Evolutionary conservation across 2,113 vertebrate genomes (phyloP), one percentile per base, ranked within the genome.

Genomic region (Ameiurus melas): DNA sequence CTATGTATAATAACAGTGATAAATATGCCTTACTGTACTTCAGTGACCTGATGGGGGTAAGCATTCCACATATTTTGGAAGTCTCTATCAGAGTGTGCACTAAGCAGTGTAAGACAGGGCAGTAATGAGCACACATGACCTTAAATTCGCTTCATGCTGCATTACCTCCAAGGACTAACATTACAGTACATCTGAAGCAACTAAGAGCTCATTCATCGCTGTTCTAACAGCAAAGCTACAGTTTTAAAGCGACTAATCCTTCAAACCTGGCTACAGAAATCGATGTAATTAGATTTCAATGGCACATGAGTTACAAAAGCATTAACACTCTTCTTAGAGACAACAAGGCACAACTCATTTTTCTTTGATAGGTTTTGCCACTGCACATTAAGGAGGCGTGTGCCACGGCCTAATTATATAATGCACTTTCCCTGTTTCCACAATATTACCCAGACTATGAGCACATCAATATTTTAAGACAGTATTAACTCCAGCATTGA

Each of bases 401-500:
- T 14, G 3, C 33, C 47, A 27, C 36, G 60, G 57, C 82, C 84
- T 53, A 73, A 51, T 89, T 89, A 83, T 75, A 82, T 83, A 83
- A 89, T 70, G 80, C 53, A 84, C 77, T 87, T 80, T 36, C 25
- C 43, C 53, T 80, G 77, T 85, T 71, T 60, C 43, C 68, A 82
- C 88, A 47, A 83, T 83, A 33, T 78, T 47, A 73, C 82, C 43
- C 57, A 87, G 60, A 36, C 47, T 78, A 58, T 70, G 33, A 55
- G 89, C 20, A 16, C 58, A 85, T 86, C 36, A 89, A 89, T 73
- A 82, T 60, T 82, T 86, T 30, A 89, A 78, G 47, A 83, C 57
- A 55, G 19, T 82, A 89, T 66, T 70, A 78, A 75, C 57, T 89
- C 85, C 71, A 86, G 53, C 79, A 86, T 47, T 83, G 79, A 73